Conservation (phyloP, 1,140 invertebrate genomes). For the Drosophila dunni region DNA sequence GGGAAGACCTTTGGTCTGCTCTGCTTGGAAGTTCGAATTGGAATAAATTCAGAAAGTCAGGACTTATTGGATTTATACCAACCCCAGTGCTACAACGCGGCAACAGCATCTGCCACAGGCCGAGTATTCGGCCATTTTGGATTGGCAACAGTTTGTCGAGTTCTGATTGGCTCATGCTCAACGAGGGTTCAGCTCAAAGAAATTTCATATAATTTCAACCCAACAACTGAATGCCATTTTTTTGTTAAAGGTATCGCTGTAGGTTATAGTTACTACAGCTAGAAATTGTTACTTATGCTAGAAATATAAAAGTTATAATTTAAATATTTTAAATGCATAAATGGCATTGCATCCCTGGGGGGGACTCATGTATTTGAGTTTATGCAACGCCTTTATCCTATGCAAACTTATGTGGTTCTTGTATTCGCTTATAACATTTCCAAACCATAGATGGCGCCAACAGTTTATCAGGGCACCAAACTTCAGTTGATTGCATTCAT, state of each 20-base stretch:
- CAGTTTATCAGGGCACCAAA: background rate
- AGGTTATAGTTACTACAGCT: no score
- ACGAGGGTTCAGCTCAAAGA: conserved; percentile 18
- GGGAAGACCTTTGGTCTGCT: conserved; percentile 66
- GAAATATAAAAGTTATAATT: background rate
- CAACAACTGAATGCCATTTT: no score
- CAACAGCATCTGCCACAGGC: conserved; percentile 36
- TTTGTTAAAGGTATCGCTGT: no score
- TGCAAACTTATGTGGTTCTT: background rate
- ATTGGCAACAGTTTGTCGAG: conserved; percentile 60
- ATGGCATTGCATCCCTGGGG: background rate
- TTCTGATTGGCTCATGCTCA: conserved; percentile 51
- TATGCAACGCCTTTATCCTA: background rate
- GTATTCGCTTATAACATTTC: background rate
- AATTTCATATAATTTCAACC: background rate
- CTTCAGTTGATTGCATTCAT: no score
- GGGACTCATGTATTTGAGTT: background rate
- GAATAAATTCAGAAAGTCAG: conserved; percentile 65
- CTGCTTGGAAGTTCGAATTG: conserved; percentile 71
- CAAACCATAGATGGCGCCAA: conserved; percentile 1
- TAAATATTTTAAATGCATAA: background rate
- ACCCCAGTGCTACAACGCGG: conserved; percentile 1
- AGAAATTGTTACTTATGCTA: no score
- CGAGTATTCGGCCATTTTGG: conserved; percentile 63
- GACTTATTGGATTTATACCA: conserved; percentile 72